Evolutionary conservation across 2,113 vertebrate species (phyloP).

Genomic region (Zosterops japonicus): DNA sequence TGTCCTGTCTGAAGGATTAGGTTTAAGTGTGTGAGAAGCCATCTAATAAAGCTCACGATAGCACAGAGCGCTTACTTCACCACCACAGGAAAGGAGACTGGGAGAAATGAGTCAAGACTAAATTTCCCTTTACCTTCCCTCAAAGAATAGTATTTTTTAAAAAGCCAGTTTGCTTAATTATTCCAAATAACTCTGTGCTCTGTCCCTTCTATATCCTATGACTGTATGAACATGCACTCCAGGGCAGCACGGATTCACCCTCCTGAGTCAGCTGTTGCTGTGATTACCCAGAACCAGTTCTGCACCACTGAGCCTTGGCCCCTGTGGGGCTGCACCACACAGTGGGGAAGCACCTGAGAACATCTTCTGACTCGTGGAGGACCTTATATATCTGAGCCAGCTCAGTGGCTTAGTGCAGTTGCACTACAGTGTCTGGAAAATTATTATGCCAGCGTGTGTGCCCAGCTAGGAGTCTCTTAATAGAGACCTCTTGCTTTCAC

Average conservation of each 20-base stretch:
- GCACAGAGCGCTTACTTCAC: neutral
- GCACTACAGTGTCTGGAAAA: neutral
- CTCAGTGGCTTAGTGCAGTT: neutral
- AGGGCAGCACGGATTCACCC: neutral
- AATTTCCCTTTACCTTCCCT: neutral
- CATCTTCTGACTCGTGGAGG: neutral
- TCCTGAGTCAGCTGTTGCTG: neutral
- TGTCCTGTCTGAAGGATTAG: neutral
- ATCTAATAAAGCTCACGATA: neutral
- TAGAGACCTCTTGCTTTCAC: neutral
- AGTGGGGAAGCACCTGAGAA: neutral
- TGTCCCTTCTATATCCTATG: neutral
- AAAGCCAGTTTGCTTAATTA: neutral
- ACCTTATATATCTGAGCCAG: neutral
- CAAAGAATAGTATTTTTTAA: neutral
- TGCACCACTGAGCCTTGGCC: neutral
- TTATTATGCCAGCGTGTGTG: neutral
- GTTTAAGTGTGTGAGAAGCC: neutral
- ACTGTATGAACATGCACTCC: rapidly evolving
- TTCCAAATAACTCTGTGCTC: neutral
- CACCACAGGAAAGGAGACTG: neutral
- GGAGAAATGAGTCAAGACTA: neutral
- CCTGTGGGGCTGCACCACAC: neutral
- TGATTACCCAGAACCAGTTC: neutral
- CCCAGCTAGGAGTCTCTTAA: neutral